Evolutionary conservation across 2,113 vertebrate genomes (phyloP).

Genomic region (Aplodontia rufa): DNA sequence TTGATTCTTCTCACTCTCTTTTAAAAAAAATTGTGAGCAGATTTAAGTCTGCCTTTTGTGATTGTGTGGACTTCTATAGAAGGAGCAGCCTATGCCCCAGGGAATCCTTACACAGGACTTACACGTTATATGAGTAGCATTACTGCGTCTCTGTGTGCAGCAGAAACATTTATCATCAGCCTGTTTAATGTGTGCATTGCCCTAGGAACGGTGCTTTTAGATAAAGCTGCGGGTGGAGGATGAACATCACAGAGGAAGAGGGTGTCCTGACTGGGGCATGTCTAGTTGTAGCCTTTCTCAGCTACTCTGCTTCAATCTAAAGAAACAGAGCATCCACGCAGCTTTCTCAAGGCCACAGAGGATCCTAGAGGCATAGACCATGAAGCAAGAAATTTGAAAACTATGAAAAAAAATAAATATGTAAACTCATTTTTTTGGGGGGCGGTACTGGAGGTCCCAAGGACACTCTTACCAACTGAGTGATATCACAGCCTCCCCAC

Average conservation of each 20-base stretch:
- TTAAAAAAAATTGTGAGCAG: no score
- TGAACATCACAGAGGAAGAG: background rate
- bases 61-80: background rate
- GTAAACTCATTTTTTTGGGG: background rate
- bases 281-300: background rate
- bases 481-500: no score
- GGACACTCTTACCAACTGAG: no score
- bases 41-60: conserved; percentile 33
- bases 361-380: background rate
- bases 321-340: background rate
- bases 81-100: background rate
- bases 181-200: background rate
- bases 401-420: background rate
- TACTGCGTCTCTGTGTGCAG: background rate
- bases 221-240: background rate
- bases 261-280: background rate
- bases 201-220: background rate
- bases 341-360: background rate
- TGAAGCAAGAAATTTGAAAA: conserved; percentile 19
- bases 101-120: background rate
- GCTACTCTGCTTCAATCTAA: background rate
- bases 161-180: background rate
- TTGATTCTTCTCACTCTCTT: no score
- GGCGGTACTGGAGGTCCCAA: no score
- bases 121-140: background rate